Percentiles rank a stretch among this genome's conserved stretches.
Conservation (phyloP, 2,797 vertebrate species). For the Falco biarmicus region DNA sequence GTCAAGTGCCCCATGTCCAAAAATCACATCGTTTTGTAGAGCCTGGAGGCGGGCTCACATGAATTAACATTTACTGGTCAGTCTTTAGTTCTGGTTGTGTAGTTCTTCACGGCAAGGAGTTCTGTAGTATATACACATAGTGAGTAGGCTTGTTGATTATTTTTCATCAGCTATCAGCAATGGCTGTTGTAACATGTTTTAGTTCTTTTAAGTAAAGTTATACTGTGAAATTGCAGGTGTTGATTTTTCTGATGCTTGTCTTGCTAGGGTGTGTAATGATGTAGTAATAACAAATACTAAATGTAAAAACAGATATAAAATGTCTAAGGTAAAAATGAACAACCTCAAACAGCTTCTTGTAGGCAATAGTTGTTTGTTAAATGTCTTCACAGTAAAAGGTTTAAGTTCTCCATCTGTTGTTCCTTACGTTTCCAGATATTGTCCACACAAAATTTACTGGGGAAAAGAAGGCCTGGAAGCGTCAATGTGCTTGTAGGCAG, state of each 20-base stretch:
- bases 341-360: neutral
- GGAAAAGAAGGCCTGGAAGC: neutral
- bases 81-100: neutral
- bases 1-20: neutral
- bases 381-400: neutral
- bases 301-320: neutral
- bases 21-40: neutral
- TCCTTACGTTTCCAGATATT: neutral
- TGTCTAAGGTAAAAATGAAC: neutral
- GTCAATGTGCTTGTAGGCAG: fast-evolving
- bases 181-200: neutral
- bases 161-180: neutral
- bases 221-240: neutral
- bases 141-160: neutral
- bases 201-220: neutral
- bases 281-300: neutral
- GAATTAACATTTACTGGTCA: neutral
- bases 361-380: neutral
- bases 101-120: neutral
- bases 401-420: neutral
- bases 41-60: neutral
- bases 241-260: neutral
- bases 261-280: neutral
- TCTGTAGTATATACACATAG: neutral
- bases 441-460: neutral